Base-by-base conservation (phyloP, 2,113 vertebrate genomes). In the Atractosteus spatula region DNA sequence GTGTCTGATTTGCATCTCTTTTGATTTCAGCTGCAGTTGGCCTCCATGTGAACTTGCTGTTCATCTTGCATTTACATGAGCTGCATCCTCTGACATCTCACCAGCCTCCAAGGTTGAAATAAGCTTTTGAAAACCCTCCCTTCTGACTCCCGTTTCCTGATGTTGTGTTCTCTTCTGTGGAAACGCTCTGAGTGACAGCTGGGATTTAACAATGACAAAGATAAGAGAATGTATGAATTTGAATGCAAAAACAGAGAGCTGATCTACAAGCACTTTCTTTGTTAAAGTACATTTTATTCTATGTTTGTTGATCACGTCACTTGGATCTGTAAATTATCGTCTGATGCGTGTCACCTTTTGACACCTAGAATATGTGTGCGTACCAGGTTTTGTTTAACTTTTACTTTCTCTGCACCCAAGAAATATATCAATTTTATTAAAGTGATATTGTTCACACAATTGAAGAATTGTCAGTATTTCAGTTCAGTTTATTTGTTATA, bases 141-240 rank as follows among this genome's bases (percentile, higher is more conserved):
- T 51, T 10, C 47, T 10, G 5, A 5, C 41, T 51, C 3, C 13
- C 51, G 13, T 69, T 29, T 69, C 74, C 65, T 76, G 70, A 81
- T 59, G 55, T 68, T 72, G 72, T 79, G 72, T 64, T 73, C 54
- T 55, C n/a, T 83, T 76, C 81, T 78, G 65, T 55, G 72, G 78
- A 79, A 78, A 62, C 79, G 71, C 66, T 44, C 74, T 88, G 88
- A 89, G 74, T 86, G 86, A 79, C 88, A 83, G 84, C 62, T 82
- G 72, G 82, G 82, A 88, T 86, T 88, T 89, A 88, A 80, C 77
- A 73, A 81, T 71, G 77, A 86, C 85, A 87, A 86, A 89, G 70
- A 47, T 55, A 16, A 17, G 29, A 62, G 54, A 29, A 78, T 43
- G 73, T 75, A 85, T 77, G 69, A 75, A 89, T 89, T 89, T 88